Conservation (phyloP, 53 echinoderm and acorn worm genomes). For the Echinometra lucunter region DNA sequence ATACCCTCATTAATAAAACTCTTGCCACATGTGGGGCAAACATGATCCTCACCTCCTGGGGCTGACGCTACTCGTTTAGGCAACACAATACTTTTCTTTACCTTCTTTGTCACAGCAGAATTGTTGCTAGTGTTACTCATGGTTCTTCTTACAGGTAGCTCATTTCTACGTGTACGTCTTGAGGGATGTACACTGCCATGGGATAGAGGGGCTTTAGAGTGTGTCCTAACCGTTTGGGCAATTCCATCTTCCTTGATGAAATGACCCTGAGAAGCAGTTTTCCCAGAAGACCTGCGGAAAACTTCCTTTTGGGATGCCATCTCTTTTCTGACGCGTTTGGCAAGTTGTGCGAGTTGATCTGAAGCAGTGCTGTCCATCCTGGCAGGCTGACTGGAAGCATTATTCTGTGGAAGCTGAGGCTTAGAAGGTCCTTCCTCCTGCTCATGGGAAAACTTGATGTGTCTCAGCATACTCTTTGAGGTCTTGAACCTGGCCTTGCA, state of each 20-base stretch:
- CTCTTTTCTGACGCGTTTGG: background rate
- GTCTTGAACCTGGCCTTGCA: constrained; percentile 21
- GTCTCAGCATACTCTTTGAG: constrained; percentile 41
- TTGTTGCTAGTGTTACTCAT: background rate
- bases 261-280: background rate
- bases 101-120: background rate
- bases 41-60: background rate
- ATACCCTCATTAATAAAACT: background rate
- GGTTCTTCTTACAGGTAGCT: background rate
- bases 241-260: background rate
- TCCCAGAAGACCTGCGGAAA: background rate
- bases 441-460: constrained; percentile 30
- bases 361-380: background rate
- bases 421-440: background rate
- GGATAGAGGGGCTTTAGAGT: background rate
- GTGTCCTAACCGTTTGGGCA: background rate
- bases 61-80: background rate
- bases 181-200: background rate
- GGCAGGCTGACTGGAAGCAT: background rate
- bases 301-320: background rate
- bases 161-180: background rate
- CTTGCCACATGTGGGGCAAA: constrained; percentile 46
- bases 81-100: background rate
- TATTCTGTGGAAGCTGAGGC: background rate
- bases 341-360: background rate